Evolutionary conservation across 1,140 invertebrate genomes (phyloP).

Genomic region (Drosophila paulistorum): DNA sequence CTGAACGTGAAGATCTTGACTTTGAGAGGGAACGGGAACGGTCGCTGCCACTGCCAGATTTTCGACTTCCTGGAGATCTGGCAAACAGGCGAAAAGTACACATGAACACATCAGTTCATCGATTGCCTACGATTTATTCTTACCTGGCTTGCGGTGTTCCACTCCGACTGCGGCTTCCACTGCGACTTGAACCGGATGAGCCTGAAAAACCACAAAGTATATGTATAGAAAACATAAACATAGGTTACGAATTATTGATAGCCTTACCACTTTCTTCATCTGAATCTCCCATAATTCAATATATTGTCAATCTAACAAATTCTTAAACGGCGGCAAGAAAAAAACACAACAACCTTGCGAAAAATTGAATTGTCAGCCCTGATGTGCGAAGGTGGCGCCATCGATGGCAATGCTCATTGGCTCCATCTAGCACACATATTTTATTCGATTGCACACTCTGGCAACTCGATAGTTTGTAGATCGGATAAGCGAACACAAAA

Average conservation of each 20-base stretch:
- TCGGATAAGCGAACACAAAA: too few species aligned
- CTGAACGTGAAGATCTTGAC: conserved; percentile 38
- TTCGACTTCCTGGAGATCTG: conserved; percentile 75
- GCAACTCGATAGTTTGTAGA: too few species aligned
- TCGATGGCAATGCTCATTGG: too few species aligned
- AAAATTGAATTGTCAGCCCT: too few species aligned
- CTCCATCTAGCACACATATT: too few species aligned
- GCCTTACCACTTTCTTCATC: conserved; percentile 68
- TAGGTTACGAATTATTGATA: neutral
- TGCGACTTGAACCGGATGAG: conserved; percentile 84
- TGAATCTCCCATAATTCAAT: conserved; percentile 55
- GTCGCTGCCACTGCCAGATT: conserved; percentile 62
- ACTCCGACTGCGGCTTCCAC: conserved; percentile 84
- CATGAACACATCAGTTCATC: neutral
- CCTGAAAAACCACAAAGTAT: conserved; percentile 55
- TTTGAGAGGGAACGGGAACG: conserved; percentile 55
- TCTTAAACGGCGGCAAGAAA: neutral
- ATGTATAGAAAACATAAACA: too few species aligned
- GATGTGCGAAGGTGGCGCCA: too few species aligned
- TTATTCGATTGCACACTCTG: too few species aligned
- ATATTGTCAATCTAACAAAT: neutral
- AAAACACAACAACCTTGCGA: neutral
- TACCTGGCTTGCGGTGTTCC: conserved; percentile 82
- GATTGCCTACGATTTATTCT: conserved; percentile 59
- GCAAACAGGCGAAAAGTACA: neutral